Evolutionary conservation across 2,888 invertebrate species (phyloP), one percentile per base, ranked within the genome.

Genomic region (Amphipoea oculea): DNA sequence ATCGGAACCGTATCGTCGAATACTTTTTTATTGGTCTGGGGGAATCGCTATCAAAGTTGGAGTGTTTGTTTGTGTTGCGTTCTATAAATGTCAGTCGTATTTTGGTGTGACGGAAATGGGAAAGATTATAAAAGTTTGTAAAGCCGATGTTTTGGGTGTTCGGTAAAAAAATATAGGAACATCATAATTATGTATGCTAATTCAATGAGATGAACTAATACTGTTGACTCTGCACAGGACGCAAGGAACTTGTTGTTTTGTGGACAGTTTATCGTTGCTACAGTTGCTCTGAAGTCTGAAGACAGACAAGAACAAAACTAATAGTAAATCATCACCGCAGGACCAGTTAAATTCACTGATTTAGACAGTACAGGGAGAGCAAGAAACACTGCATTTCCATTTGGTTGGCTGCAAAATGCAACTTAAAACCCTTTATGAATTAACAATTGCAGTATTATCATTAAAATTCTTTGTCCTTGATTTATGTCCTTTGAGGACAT

Each of bases 391-490:
- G 42, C 29, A 42, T 51, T 75, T 9, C 12, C 75, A 48, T 79
- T 40, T 42, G 40, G 65, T 48, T 54, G 23, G 6, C 7, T 62
- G 23, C n/a, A 62, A 67, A 84, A 66, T 29, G 17, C 54, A 79
- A 54, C 17, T 23, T 36, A 36, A 4, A 51, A 36, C 36, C 14
- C 36, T 77, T 23, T 83, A 54, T 77, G 66, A 83, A 83, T 77
- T 12, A 60, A 54, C 45, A 67, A 77, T 67, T 20, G 62, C 54
- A 45, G 45, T 63, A 48, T 45, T 36, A 73, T 51, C 62, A 68
- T 67, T 67, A 62, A 70, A 17, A 82, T 73, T 83, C 54, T 76
- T 86, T 83, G 70, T 51, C 82, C 74, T 83, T 76, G 72, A 48
- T 85, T 57, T 57, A 86, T 75, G 68, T 73, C 66, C 73, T n/a